Evolutionary conservation across 1,140 invertebrate genomes (phyloP).

Genomic region (Trachymyrmex cornetzi): DNA sequence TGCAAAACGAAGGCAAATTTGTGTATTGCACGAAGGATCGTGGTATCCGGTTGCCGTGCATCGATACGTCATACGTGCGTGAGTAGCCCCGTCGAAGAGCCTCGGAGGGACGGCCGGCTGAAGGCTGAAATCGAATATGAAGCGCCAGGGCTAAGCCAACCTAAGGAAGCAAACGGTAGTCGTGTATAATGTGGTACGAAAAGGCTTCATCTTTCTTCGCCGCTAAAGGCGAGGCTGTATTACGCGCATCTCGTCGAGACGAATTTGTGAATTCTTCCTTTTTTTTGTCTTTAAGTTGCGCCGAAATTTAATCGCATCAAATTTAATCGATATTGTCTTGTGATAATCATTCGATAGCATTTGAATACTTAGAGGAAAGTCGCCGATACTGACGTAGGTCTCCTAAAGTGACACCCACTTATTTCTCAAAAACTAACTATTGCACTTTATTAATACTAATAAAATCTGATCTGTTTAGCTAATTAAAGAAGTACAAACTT

Average conservation of each 20-base stretch:
- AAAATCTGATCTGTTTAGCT: no score
- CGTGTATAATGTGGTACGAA: conserved; percentile 56
- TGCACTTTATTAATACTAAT: no score
- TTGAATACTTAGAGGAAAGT: neutral
- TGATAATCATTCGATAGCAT: neutral
- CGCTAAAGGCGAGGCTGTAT: conserved; percentile 73
- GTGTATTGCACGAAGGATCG: conserved; percentile 50
- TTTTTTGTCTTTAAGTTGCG: neutral
- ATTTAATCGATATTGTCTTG: neutral
- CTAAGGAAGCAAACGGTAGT: conserved; percentile 77
- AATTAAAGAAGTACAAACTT: no score
- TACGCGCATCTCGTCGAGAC: conserved; percentile 6
- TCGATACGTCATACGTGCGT: conserved; percentile 76
- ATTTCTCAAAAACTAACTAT: no score
- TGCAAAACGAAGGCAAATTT: conserved; percentile 40
- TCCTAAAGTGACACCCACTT: no score
- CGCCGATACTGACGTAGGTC: no score
- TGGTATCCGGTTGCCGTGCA: conserved; percentile 67
- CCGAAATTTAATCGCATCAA: neutral
- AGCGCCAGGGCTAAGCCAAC: conserved; percentile 75
- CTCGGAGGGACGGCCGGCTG: conserved; percentile 52
- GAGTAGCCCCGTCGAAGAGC: conserved; percentile 68
- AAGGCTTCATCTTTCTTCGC: conserved; percentile 79
- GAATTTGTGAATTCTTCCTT: neutral
- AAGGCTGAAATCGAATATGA: conserved; percentile 83